Base-by-base conservation (phyloP, 2,888 invertebrate species). In the Polydrusus pterygomalis region DNA sequence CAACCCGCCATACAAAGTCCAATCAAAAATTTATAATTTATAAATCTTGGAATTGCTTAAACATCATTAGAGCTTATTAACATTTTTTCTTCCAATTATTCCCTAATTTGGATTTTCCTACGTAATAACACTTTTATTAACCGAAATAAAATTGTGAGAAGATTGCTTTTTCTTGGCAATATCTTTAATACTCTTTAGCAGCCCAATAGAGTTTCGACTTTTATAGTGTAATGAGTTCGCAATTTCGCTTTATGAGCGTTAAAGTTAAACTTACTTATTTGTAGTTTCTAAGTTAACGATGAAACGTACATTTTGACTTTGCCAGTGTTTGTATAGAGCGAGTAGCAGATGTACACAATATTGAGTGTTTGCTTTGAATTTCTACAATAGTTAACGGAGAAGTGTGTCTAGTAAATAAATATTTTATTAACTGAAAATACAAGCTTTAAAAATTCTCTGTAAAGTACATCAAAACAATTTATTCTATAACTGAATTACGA, bases 171-270 rank as follows among this genome's bases (percentile, higher is more conserved):
- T 5, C 47, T 49, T n/a, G 47, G 9, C 17, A 49, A 49, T 49
- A 49, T 49, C 17, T 17, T 17, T 49, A 49, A 49, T 49, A 49
- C 5, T 49, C 15, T 49, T 49, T 17, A 49, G 43, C 47, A 49
- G 47, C 47, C 15, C 17, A 17, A 49, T 49, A 49, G 17, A 49
- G 17, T 17, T 49, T 49, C 15, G n/a, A 17, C 47, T 49, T 49
- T 49, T 49, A 49, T 49, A 49, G 17, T n/a, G n/a, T 45, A 45
- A 40, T 15, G n/a, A 45, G 13, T 45, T 49, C 17, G 47, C 17
- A 15, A 7, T 49, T 49, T 45, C 45, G 6, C 2, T 45, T 45
- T 17, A 49, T 49, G 47, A 8, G 17, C 47, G 17, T 49, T 49
- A 49, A 49, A 49, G 15, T 49, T 17, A 17, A 49, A 49, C 17